Conservation (phyloP, 1,140 invertebrate genomes). For the Drosophila bipectinata region DNA sequence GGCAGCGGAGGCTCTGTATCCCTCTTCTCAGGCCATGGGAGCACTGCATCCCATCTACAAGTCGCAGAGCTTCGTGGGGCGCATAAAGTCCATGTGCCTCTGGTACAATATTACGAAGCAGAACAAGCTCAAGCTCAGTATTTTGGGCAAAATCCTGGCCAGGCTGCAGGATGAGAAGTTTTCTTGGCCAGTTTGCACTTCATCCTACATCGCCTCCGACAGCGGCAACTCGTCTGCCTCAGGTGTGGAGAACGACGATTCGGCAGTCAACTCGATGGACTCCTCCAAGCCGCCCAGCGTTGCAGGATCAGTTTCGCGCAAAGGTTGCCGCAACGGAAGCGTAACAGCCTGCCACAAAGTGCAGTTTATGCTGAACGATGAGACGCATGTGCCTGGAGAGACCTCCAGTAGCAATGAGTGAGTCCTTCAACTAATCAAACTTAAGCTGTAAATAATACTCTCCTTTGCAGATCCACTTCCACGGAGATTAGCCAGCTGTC, state of each 20-base stretch:
- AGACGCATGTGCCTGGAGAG: slow-evolving; percentile 69
- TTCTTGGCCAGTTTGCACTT: slow-evolving; percentile 79
- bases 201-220: slow-evolving; percentile 59
- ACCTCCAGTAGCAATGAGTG: slow-evolving; percentile 81
- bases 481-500: slow-evolving; percentile 78
- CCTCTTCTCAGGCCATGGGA: slow-evolving; percentile 91
- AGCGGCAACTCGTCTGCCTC: slow-evolving; percentile 77
- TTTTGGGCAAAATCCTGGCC: slow-evolving; percentile 90
- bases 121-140: slow-evolving; percentile 91
- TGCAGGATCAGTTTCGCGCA: slow-evolving; percentile 29
- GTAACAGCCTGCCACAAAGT: slow-evolving; percentile 64
- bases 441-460: neutral
- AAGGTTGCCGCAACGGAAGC: slow-evolving; percentile 40
- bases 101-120: slow-evolving; percentile 96
- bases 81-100: slow-evolving; percentile 92
- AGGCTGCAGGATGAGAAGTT: slow-evolving; percentile 83
- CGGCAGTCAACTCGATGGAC: slow-evolving; percentile 76
- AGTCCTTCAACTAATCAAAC: slow-evolving; percentile 4
- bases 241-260: slow-evolving; percentile 78
- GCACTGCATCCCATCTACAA: slow-evolving; percentile 89
- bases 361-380: slow-evolving; percentile 77
- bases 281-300: slow-evolving; percentile 70
- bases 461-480: slow-evolving; percentile 64
- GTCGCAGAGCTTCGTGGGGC: slow-evolving; percentile 87
- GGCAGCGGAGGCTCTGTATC: slow-evolving; percentile 91